Percentiles rank a stretch among this genome's conserved stretches.
These are phyloP conservation scores for Caloenas nicobarica DNA, from an alignment of 2,113 vertebrate genomes.

Conservation along the genomic window DNA sequence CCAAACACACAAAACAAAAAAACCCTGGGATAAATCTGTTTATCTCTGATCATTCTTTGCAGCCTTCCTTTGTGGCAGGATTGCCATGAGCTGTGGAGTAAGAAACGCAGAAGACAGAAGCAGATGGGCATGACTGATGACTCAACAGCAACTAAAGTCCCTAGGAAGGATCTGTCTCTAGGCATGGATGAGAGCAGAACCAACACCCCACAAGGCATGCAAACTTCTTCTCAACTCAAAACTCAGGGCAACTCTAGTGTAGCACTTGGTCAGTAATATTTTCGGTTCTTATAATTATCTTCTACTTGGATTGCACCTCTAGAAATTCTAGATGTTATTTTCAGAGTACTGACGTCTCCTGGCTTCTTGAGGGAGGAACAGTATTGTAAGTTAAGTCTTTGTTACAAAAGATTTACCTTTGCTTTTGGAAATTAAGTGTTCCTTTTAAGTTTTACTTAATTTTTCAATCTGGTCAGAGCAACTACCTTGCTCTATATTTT, in stretches of 20 bases:
- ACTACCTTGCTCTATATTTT: not conserved
- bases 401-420: not conserved
- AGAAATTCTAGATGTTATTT: conserved; percentile 28
- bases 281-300: conserved; percentile 9
- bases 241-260: conserved; percentile 79
- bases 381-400: conserved; percentile 33
- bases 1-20: too few species aligned
- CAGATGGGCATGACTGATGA: conserved; percentile 93
- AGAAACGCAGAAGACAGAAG: conserved; percentile 96
- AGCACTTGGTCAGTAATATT: conserved; percentile 81
- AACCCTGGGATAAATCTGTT: not conserved
- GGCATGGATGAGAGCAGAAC: conserved; percentile 95
- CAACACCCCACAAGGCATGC: conserved; percentile 92
- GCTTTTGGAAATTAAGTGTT: not conserved
- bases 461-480: not conserved
- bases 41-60: not conserved
- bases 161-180: conserved; percentile 89
- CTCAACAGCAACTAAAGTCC: conserved; percentile 84
- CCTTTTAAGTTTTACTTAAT: not conserved
- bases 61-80: conserved; percentile 99
- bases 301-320: conserved; percentile 40
- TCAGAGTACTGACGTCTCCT: not conserved
- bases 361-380: conserved; percentile 38
- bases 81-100: conserved; percentile 99
- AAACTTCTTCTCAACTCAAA: conserved; percentile 84